A percentile compares a stretch with the other conserved stretches of the same genome.
Conservation (phyloP, 2,888 invertebrate species). For the Rotaria macrura region DNA sequence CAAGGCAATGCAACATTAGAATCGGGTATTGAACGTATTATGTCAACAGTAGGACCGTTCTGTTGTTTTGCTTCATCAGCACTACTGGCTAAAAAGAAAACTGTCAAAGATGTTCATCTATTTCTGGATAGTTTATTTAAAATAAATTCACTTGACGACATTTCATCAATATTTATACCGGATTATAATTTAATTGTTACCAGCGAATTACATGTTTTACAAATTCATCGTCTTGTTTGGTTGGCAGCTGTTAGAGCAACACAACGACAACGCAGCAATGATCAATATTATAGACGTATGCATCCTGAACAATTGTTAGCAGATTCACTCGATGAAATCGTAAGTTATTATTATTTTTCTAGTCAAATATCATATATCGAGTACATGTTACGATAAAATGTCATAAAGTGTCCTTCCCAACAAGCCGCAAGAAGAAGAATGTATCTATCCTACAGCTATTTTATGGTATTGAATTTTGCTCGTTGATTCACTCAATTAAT, state of each 20-base stretch:
- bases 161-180: not conserved
- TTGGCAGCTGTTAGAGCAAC: not conserved
- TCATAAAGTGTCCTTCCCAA: too few species aligned
- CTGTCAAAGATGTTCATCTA: constrained; percentile 5
- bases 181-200: constrained; percentile 13
- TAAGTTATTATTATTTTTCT: too few species aligned
- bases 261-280: not conserved
- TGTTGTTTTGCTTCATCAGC: not conserved
- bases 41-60: constrained; percentile 6
- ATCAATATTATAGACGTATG: not conserved
- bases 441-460: too few species aligned
- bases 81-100: not conserved
- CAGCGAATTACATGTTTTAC: constrained; percentile 16
- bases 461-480: too few species aligned
- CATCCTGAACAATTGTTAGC: not conserved
- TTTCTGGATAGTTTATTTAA: not conserved
- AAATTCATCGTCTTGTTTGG: constrained; percentile 10
- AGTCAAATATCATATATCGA: too few species aligned
- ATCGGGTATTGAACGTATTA: not conserved
- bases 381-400: too few species aligned
- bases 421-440: too few species aligned
- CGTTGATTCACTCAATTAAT: too few species aligned
- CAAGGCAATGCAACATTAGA: constrained; percentile 12
- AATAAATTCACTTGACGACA: not conserved
- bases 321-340: constrained; percentile 4